phyloP scores from a whole-genome alignment of 1,140 invertebrate genomes.

The Asobara japonica region DNA sequence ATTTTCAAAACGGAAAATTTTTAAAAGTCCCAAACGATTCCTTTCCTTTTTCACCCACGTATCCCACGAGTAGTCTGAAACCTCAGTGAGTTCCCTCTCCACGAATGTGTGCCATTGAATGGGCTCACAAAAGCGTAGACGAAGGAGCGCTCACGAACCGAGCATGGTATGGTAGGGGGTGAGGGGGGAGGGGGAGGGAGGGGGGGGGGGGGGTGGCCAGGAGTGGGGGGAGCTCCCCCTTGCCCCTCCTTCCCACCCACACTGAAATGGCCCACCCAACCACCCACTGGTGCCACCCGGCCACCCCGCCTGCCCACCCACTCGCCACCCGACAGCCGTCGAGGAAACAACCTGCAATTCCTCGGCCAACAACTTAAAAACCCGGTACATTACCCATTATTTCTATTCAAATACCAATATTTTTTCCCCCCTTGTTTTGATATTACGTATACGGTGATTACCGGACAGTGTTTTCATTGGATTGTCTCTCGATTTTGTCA shows the following conservation, averaged over 20 bases:
- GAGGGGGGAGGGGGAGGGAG: conserved; percentile 24
- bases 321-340: conserved; percentile 65
- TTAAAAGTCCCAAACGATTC: too few species aligned
- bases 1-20: too few species aligned
- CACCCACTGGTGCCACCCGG: conserved; percentile 54
- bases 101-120: not conserved
- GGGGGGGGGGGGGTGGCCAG: conserved; percentile 36
- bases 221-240: conserved; percentile 56
- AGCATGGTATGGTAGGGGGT: conserved; percentile 4
- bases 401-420: not conserved
- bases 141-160: not conserved
- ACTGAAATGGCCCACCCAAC: conserved; percentile 48
- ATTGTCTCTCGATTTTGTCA: too few species aligned
- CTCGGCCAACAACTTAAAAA: conserved; percentile 25
- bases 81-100: not conserved
- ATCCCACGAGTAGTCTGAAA: too few species aligned
- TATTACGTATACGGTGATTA: too few species aligned
- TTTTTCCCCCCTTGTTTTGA: not conserved
- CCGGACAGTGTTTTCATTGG: too few species aligned
- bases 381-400: conserved; percentile 26
- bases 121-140: not conserved
- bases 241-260: conserved; percentile 54
- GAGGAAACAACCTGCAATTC: conserved; percentile 66
- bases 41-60: too few species aligned
- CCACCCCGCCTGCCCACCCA: conserved; percentile 67